These are phyloP conservation scores for Drosophila tristis DNA, from an alignment of 1,140 invertebrate genomes.

Conservation along the genomic window DNA sequence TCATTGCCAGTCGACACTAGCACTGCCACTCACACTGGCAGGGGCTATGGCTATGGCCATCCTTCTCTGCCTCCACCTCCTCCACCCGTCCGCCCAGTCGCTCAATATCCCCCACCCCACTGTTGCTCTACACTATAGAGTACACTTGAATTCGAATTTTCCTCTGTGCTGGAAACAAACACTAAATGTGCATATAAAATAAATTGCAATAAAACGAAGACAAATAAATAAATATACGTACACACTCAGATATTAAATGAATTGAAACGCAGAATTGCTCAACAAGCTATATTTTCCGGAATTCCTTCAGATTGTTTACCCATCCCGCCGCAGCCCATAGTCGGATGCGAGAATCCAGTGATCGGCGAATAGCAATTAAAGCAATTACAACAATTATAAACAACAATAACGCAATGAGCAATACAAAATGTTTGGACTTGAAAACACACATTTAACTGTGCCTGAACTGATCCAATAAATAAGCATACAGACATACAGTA, in stretches of 20 bases:
- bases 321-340: slow-evolving; percentile 4
- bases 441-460: slow-evolving; percentile 37
- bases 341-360: slow-evolving; percentile 41
- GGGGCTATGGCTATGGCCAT: slow-evolving; percentile 16
- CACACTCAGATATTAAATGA: slow-evolving; percentile 41
- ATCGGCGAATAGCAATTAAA: slow-evolving; percentile 60
- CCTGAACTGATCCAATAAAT: slow-evolving; percentile 26
- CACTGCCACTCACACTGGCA: slow-evolving; percentile 23
- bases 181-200: slow-evolving; percentile 30
- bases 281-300: slow-evolving; percentile 15
- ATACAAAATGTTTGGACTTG: slow-evolving; percentile 36
- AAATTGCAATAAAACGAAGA: slow-evolving; percentile 49
- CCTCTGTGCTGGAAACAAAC: slow-evolving; percentile 27
- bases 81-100: background rate
- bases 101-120: too few species aligned
- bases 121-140: slow-evolving; percentile 8
- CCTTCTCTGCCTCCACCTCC: slow-evolving; percentile 6
- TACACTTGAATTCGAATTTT: slow-evolving; percentile 38
- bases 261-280: slow-evolving; percentile 42
- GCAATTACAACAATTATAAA: slow-evolving; percentile 78
- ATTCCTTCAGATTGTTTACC: slow-evolving; percentile 55
- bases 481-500: slow-evolving; percentile 6
- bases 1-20: slow-evolving; percentile 46
- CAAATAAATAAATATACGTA: slow-evolving; percentile 28
- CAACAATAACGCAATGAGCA: slow-evolving; percentile 54